Evolutionary conservation across 2,113 vertebrate genomes (phyloP), one percentile per base, ranked within the genome.

Genomic region (Panthera tigris): DNA sequence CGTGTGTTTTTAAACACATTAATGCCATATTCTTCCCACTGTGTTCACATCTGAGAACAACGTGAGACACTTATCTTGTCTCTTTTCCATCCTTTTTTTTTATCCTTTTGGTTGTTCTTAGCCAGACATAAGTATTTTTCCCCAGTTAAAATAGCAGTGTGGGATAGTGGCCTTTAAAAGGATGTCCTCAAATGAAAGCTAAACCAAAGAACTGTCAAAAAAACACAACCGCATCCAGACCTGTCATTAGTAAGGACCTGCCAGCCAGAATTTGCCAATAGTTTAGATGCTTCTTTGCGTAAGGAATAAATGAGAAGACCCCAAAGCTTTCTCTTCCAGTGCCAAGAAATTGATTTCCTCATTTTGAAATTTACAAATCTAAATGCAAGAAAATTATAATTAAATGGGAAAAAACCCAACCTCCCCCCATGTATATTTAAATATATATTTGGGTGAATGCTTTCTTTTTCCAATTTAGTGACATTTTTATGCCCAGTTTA

Each of bases 51-150:
- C 71, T 93, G 68, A 96, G 92, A 97, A 96, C 84, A 96, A 94
- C 36, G 18, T 25, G 65, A 89, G 79, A 97, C 85, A 97, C 91
- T 98, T 97, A 97, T 94, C 97, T 97, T 97, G 97, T 97, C 97
- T 96, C 83, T 90, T 92, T 96, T 65, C 87, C 80, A 66, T 95
- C 96, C 90, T 97, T 96, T 85, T 89, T 97, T 95, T 96, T 87
- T 52, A 88, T 79, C 87, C 52, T 96, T 85, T 39, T 45, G n/a
- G 41, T 88, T 87, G 94, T 86, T 97, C 83, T 98, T 93, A 97
- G 57, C 29, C 31, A 94, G 27, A 92, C 74, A 82, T 88, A 94
- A 97, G 86, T 80, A 81, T 92, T 41, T 68, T n/a, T 39, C 31
- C 7, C 36, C 85, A 69, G 65, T 94, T 94, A 94, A 91, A 61